These are phyloP conservation scores for Piscicola geometra DNA, from an alignment of 2,888 invertebrate species.

Conservation along the genomic window DNA sequence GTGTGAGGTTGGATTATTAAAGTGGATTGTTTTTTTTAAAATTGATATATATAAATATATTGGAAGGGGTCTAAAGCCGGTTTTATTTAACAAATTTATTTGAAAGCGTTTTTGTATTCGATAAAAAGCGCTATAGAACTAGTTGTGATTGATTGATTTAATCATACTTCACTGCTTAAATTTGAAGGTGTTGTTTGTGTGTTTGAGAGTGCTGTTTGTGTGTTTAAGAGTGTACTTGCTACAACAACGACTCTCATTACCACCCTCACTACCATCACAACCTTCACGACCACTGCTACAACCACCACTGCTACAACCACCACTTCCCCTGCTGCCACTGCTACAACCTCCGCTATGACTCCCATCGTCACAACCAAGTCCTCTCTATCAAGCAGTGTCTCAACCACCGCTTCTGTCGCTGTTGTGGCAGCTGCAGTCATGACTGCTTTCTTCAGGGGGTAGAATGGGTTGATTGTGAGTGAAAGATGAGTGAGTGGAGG, in stretches of 20 bases:
- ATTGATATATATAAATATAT: too few relatives aligned
- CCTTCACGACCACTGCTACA: background rate
- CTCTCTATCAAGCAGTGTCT: background rate
- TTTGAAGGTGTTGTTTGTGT: too few relatives aligned
- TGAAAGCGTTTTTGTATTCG: too few relatives aligned
- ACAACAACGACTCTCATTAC: background rate
- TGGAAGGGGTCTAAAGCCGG: too few relatives aligned
- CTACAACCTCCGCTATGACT: background rate
- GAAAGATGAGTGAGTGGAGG: background rate
- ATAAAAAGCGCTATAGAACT: too few relatives aligned
- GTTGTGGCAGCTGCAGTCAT: background rate
- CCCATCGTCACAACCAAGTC: background rate
- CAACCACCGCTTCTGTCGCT: background rate
- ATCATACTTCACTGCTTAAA: too few relatives aligned
- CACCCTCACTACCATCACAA: background rate
- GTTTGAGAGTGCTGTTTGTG: too few relatives aligned
- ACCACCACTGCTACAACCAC: background rate
- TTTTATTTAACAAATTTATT: too few relatives aligned
- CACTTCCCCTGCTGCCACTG: background rate
- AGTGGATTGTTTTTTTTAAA: too few relatives aligned
- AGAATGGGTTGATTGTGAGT: conserved; percentile 56
- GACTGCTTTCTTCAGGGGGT: conserved; percentile 79
- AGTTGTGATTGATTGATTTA: too few relatives aligned
- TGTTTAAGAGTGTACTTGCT: too few relatives aligned
- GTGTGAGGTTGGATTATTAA: too few relatives aligned